phyloP scores from a whole-genome alignment of 2,888 invertebrate species.

The Folsomia candida region DNA sequence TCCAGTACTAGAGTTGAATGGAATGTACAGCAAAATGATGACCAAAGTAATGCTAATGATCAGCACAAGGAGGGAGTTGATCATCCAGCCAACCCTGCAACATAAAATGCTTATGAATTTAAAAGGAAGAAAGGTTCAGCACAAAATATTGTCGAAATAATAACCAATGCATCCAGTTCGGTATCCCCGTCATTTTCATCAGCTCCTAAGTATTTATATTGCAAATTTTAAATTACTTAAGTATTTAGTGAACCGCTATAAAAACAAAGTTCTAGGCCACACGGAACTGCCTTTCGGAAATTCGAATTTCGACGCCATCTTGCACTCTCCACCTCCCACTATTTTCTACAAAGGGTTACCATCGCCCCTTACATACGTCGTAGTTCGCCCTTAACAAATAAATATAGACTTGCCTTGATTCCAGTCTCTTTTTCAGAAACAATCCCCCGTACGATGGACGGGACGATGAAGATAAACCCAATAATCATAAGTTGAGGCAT shows the following conservation, averaged over 20 bases:
- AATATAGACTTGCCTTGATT: constrained; percentile 60
- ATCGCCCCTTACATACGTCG: too few relatives aligned
- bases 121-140: too few relatives aligned
- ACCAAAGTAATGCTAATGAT: constrained; percentile 54
- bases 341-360: too few relatives aligned
- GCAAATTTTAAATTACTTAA: not conserved
- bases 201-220: constrained; percentile 55
- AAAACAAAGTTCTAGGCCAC: too few relatives aligned
- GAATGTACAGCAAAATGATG: constrained; percentile 52
- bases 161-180: constrained; percentile 59
- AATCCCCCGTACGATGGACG: constrained; percentile 58
- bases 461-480: constrained; percentile 59
- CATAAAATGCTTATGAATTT: too few relatives aligned
- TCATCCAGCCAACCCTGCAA: constrained; percentile 58
- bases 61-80: constrained; percentile 55
- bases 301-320: too few relatives aligned
- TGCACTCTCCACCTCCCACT: too few relatives aligned
- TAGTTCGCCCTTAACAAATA: too few relatives aligned
- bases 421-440: constrained; percentile 64
- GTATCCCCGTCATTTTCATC: constrained; percentile 62
- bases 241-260: too few relatives aligned
- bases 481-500: constrained; percentile 56
- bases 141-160: too few relatives aligned
- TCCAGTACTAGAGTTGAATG: constrained; percentile 40
- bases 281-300: too few relatives aligned